Evolutionary conservation across 2,888 invertebrate genomes (phyloP), one percentile per base, ranked within the genome.

Genomic region (Pandemis heparana): DNA sequence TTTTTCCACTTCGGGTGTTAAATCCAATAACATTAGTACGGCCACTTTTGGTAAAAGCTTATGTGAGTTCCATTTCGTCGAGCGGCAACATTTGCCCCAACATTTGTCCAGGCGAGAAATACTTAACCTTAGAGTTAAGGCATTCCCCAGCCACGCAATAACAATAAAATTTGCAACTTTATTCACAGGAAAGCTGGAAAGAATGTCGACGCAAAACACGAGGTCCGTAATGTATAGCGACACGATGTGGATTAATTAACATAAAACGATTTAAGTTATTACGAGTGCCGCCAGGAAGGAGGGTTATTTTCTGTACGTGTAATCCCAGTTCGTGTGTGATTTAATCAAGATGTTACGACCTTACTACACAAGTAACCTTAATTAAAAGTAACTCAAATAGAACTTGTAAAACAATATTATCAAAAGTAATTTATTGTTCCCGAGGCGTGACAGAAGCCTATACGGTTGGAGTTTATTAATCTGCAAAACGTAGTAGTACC

Each of bases 121-220:
- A 48, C n/a, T 32, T 59, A 63, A 63, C 59, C 64, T 56, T 16
- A 39, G 14, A 60, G 51, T 64, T 69, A 56, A 41, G 59, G 73
- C 69, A 10, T 39, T 63, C 72, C 23, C 46, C 12, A 41, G 60
- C 63, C 48, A 9, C 59, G 56, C 72, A 51, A 64, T 69, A 74
- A 74, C 73, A 74, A 64, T 74, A 74, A 74, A 56, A 74, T 64
- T 74, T 74, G 73, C 73, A 69, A 60, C 59, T 69, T 74, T 74
- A 74, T 69, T 48, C 41, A 6, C 38, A 41, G 69, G 64, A 59
- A 60, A 59, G 67, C 64, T 63, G 66, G 68, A 41, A 74, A 68
- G 56, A 73, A 73, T 73, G 66, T 71, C 53, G 67, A 53, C 46
- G 14, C 46, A 7, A 32, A 38, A 56, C 56, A 23, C 56, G 12